These are phyloP conservation scores for Macrosteles quadrilineatus DNA, from an alignment of 1,140 invertebrate genomes.

Conservation along the genomic window DNA sequence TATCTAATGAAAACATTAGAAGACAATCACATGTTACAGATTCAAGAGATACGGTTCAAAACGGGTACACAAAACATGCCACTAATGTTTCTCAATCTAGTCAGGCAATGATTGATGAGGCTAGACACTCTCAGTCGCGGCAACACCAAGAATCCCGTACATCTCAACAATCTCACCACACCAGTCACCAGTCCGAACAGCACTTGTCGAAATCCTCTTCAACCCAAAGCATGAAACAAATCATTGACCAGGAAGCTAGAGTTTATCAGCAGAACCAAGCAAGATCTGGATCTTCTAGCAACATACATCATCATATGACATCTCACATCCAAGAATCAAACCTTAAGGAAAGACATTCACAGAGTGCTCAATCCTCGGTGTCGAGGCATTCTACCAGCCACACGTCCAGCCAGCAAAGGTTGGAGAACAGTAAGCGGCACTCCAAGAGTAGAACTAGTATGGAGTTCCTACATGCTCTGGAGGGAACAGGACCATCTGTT, in stretches of 20 bases:
- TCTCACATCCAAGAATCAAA: slow-evolving; percentile 21
- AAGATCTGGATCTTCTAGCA: slow-evolving; percentile 14
- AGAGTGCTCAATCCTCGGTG: neutral
- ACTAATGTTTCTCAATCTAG: neutral
- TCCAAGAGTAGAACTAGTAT: slow-evolving; percentile 35
- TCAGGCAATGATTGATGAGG: slow-evolving; percentile 14
- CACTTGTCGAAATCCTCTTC: slow-evolving; percentile 35
- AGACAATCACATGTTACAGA: neutral
- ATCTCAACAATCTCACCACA: slow-evolving; percentile 2
- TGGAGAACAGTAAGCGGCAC: slow-evolving; percentile 25
- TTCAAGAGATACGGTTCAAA: neutral
- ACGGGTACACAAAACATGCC: neutral
- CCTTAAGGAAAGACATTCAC: neutral
- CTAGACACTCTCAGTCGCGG: neutral
- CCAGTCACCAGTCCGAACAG: slow-evolving; percentile 19
- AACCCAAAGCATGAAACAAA: slow-evolving; percentile 30
- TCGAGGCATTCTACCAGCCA: neutral
- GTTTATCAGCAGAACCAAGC: slow-evolving; percentile 6
- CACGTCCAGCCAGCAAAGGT: neutral
- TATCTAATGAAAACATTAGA: neutral
- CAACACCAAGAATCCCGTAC: slow-evolving; percentile 1
- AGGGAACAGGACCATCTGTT: slow-evolving; percentile 20
- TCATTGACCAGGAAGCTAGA: slow-evolving; percentile 25
- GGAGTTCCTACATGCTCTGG: slow-evolving; percentile 36
- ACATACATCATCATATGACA: slow-evolving; percentile 21